Evolutionary conservation across 2,888 invertebrate genomes (phyloP), one percentile per base, ranked within the genome.

Genomic region (Azorinus chamasolen): DNA sequence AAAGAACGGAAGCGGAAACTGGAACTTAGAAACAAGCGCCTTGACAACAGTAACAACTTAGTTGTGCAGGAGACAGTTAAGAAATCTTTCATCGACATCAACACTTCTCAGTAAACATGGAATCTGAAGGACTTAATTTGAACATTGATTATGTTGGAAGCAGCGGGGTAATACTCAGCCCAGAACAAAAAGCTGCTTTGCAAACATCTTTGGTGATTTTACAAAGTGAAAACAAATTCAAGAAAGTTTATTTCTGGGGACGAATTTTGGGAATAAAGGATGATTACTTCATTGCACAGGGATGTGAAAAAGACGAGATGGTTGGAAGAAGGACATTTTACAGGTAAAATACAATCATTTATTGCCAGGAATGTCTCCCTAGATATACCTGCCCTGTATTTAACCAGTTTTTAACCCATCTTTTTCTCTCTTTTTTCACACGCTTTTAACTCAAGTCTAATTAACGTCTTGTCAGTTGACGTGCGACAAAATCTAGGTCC

Each of bases 221-320:
- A 45, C 96, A 97, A 93, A 95, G 95, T 80, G 97, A 97, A 91
- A 97, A 97, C 93, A 97, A 97, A 91, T 97, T 97, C 92, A 93
- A 94, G 18, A 95, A 95, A 90, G 95, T 97, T 62, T 97, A 95
- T 90, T 97, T 97, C 89, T 97, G 97, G 97, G 98, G 97, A 0
- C 95, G 96, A 90, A 95, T 98, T 61, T 95, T 95, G 82, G 97
- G 96, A 1, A 93, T 95, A 0, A 95, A 95, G 81, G 94, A 94
- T 20, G 97, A 97, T 93, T 98, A 98, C 92, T 96, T 96, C 90
- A 95, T 98, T 75, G 96, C 96, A 1, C 96, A 95, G 88, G 97
- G 98, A 16, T 95, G 96, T 82, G 94, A 94, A 22, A 95, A 94
- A 77, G 97, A 98, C 91, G 96, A 96, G 61, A 92, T 97, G 48